phyloP scores from a whole-genome alignment of 2,888 invertebrate species.

The Conistra vaccinii region DNA sequence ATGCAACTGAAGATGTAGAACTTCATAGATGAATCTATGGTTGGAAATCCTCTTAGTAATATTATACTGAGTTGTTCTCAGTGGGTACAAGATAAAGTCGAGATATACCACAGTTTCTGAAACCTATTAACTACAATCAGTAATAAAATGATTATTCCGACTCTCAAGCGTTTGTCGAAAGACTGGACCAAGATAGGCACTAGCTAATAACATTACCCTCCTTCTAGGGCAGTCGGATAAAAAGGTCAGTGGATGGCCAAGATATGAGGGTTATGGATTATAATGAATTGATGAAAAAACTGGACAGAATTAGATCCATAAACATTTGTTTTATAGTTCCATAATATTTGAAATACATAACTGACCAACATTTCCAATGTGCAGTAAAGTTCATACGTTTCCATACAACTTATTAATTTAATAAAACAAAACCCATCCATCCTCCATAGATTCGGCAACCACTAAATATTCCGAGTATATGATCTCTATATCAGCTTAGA shows the following conservation, averaged over 20 bases:
- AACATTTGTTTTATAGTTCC: too few relatives aligned
- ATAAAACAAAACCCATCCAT: constrained; percentile 6
- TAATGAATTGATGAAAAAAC: not conserved
- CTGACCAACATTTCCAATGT: too few relatives aligned
- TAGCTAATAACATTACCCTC: too few relatives aligned
- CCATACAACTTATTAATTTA: not conserved
- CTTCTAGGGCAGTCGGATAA: too few relatives aligned
- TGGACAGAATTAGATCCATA: not conserved
- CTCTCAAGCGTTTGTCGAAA: not conserved
- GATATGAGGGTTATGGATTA: not conserved
- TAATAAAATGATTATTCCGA: not conserved
- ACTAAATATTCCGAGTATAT: constrained; percentile 80
- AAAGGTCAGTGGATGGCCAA: not conserved
- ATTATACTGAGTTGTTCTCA: not conserved
- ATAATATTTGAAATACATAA: not conserved
- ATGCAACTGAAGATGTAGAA: too few relatives aligned
- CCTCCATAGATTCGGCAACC: constrained; percentile 47
- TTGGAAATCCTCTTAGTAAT: not conserved
- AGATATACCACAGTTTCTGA: not conserved
- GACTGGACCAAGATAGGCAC: not conserved
- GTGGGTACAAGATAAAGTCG: not conserved
- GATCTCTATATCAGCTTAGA: constrained; percentile 74
- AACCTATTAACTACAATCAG: not conserved
- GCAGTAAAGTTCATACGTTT: not conserved
- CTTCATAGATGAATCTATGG: not conserved